Evolutionary conservation across 2,888 invertebrate species (phyloP), one percentile per base, ranked within the genome.

Genomic region (Patella pellucida): DNA sequence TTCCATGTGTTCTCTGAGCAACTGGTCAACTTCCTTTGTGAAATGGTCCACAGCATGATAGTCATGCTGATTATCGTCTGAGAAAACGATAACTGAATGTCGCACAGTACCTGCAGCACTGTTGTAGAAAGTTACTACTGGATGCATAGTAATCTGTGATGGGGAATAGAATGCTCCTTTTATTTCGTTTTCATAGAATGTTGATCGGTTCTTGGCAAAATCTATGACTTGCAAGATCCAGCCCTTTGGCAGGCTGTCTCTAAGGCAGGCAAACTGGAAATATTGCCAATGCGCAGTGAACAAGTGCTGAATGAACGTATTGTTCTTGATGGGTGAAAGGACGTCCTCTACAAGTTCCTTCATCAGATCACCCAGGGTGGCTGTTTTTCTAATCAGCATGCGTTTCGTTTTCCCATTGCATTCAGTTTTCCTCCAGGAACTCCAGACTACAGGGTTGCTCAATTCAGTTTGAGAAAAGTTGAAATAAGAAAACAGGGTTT

Each of bases 1-100:
- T n/a, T n/a, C n/a, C n/a, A n/a, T n/a, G n/a, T n/a, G n/a, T n/a
- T n/a, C n/a, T n/a, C n/a, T n/a, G n/a, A n/a, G n/a, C n/a, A n/a
- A n/a, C n/a, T n/a, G n/a, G n/a, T n/a, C n/a, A n/a, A n/a, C n/a
- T n/a, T n/a, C n/a, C n/a, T n/a, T n/a, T n/a, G n/a, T 56, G 19
- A 56, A 56, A 19, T 56, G 56, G 19, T 56, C 19, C 56, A 16
- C 56, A 56, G 56, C 56, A 56, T 56, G 56, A 56, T 16, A 54
- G 54, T 54, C 54, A 54, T 54, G 54, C 54, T 54, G 14, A 16
- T 54, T 54, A n/a, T 54, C 54, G n/a, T 54, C 54, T 54, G 54
- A 16, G 54, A 54, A 16, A 54, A 54, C 14, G 14, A 54, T 54
- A 54, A 54, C 16, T n/a, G 54, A 54, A 54, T 54, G 16, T 54